Conservation (phyloP, 1,140 invertebrate genomes). For the Drosophila obscura region DNA sequence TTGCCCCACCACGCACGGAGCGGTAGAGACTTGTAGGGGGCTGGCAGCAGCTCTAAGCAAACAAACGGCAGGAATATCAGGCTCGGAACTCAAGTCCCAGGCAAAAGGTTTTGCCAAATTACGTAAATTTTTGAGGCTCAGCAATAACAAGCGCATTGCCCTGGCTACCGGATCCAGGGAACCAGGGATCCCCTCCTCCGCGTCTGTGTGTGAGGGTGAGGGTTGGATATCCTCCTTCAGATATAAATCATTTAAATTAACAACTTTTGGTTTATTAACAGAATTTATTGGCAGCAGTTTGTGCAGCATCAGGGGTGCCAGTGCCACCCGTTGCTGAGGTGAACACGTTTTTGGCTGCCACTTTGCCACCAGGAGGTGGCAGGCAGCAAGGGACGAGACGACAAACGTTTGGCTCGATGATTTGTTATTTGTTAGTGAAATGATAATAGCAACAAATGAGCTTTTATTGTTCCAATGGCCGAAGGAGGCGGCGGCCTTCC, state of each 20-base stretch:
- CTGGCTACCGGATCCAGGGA: constrained; percentile 11
- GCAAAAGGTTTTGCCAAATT: constrained; percentile 75
- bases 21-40: neutral
- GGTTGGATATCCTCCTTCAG: constrained; percentile 20
- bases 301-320: constrained; percentile 67
- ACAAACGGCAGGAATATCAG: constrained; percentile 34
- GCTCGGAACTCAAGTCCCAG: neutral
- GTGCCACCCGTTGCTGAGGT: constrained; percentile 52
- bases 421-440: constrained; percentile 82
- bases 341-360: constrained; percentile 52
- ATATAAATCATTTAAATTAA: constrained; percentile 84
- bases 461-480: constrained; percentile 76
- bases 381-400: neutral
- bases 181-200: too few relatives aligned
- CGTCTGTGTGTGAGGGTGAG: neutral
- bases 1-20: constrained; percentile 43
- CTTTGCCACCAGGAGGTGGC: constrained; percentile 11
- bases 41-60: constrained; percentile 29
- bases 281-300: constrained; percentile 83
- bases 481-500: neutral
- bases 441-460: constrained; percentile 82
- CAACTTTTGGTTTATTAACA: constrained; percentile 84
- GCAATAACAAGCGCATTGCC: constrained; percentile 58
- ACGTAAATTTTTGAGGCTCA: constrained; percentile 79
- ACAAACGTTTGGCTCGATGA: constrained; percentile 52